Evolutionary conservation across 1,140 invertebrate species (phyloP), one percentile per base, ranked within the genome.

Genomic region (Solenopsis fugax): DNA sequence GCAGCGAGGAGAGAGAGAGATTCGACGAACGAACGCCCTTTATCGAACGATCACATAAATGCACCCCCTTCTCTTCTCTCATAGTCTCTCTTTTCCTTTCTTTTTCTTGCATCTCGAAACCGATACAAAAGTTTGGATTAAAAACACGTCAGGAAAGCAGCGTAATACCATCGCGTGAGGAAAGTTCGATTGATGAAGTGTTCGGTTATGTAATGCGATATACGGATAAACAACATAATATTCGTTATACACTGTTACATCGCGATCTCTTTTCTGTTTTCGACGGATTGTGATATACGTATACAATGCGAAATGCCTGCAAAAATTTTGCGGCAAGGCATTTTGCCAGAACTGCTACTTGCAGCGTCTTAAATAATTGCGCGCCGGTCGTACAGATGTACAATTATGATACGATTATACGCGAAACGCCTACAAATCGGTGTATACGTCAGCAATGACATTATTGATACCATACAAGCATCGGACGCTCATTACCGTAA

Each of bases 1-100:
- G 89, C 78, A 77, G 67, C 21, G 60, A 60, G 75, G 71, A 85
- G 88, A 90, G 73, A 86, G 85, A 87, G 73, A 87, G 85, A 87
- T 92, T 89, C 65, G 18, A 88, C 73, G 87, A 89, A 71, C 54
- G 85, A 75, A 67, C 67, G 88, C 50, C 80, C 87, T 90, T 90
- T 90, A 90, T 90, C 75, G 86, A 64, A 69, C 71, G 58, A 86
- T 89, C 87, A 80, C 85, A 89, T 89, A 89, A 90, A 89, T 64
- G 67, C 78, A 88, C 77, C 24, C 75, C 4, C 80, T 54, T 29
- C 7, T 69, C 12, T 69, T 90, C 84, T 58, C 24, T 69, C 45
- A 0, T 7, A 2, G 9, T 50, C 21, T 24, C 21, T 29, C 71
- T 71, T 6, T 78, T 45, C n/a, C 18, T 80, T 62, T 82, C 78